These are phyloP conservation scores for Drosophila niveifrons DNA, from an alignment of 2,888 invertebrate genomes.

Conservation along the genomic window DNA sequence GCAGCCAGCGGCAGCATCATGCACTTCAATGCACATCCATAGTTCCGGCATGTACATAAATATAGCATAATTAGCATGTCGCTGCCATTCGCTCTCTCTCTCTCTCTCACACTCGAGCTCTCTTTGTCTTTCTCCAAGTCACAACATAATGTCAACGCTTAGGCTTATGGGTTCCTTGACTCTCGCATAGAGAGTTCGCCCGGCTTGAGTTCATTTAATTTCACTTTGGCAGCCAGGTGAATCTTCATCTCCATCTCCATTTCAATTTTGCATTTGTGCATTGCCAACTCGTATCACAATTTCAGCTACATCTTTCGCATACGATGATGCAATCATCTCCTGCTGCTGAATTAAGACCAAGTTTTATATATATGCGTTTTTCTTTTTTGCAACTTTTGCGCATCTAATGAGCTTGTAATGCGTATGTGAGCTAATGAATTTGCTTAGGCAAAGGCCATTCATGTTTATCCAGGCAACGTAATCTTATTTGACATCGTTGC, in stretches of 20 bases:
- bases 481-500: conserved; percentile 46
- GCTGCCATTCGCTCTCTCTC: conserved; percentile 34
- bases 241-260: conserved; percentile 18
- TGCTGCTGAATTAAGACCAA: conserved; percentile 53
- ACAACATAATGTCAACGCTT: conserved; percentile 63
- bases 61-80: conserved; percentile 75
- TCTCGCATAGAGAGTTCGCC: conserved; percentile 38
- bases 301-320: conserved; percentile 22
- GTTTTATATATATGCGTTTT: conserved; percentile 33
- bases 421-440: conserved; percentile 35
- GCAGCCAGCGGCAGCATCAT: conserved; percentile 41
- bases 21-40: conserved; percentile 66
- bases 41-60: conserved; percentile 71
- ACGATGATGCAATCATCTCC: conserved; percentile 61
- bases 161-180: conserved; percentile 75
- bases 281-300: conserved; percentile 7
- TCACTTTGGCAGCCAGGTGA: conserved; percentile 48
- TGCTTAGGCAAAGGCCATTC: conserved; percentile 18
- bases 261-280: conserved; percentile 3
- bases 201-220: conserved; percentile 72
- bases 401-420: conserved; percentile 62
- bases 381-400: conserved; percentile 30
- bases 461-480: conserved; percentile 25
- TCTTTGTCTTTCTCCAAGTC: conserved; percentile 17
- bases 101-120: neutral